Evolutionary conservation across 1,140 invertebrate genomes (phyloP).

Genomic region (Papilio glaucus): DNA sequence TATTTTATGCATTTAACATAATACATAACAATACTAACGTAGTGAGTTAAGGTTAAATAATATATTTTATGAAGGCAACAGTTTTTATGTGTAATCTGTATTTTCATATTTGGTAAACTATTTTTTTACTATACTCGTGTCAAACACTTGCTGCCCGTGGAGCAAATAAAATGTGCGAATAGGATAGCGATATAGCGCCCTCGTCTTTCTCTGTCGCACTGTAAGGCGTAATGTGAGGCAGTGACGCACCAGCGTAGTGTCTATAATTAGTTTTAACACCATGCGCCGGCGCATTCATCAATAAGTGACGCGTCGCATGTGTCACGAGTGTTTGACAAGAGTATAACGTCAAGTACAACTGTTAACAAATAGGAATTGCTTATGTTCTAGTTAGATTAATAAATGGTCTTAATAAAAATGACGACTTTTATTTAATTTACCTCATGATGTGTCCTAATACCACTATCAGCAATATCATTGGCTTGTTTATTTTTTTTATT

Average conservation of each 20-base stretch:
- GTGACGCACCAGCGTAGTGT: too few relatives aligned
- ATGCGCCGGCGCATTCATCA: too few relatives aligned
- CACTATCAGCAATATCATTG: neutral
- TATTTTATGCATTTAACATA: constrained; percentile 32
- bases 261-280: too few relatives aligned
- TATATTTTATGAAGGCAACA: constrained; percentile 34
- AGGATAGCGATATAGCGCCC: too few relatives aligned
- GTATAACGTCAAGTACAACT: constrained; percentile 17
- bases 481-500: neutral
- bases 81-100: constrained; percentile 29
- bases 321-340: too few relatives aligned
- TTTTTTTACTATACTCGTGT: neutral
- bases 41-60: constrained; percentile 17
- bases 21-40: constrained; percentile 21
- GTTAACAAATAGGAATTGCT: neutral
- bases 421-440: neutral
- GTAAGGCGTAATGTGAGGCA: too few relatives aligned
- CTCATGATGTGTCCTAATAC: neutral
- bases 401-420: constrained; percentile 31
- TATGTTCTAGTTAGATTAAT: constrained; percentile 25
- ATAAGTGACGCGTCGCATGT: too few relatives aligned
- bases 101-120: constrained; percentile 17
- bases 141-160: too few relatives aligned
- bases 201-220: too few relatives aligned
- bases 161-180: too few relatives aligned